phyloP scores from a whole-genome alignment of 35 echinoderm and acorn worm genomes.

The Diadema setosum region DNA sequence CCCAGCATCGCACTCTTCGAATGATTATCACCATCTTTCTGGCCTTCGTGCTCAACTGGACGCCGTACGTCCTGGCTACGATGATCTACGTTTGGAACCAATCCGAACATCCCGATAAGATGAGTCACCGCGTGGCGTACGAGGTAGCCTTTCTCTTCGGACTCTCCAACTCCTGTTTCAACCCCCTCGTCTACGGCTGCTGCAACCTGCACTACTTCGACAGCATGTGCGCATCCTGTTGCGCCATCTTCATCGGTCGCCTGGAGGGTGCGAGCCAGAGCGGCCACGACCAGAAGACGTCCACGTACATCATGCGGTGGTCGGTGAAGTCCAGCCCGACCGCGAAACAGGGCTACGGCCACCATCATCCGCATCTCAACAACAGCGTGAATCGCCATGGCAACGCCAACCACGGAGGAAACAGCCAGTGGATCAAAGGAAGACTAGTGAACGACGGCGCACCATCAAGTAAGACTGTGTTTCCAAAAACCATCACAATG shows the following conservation, averaged over 20 bases:
- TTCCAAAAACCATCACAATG: not conserved
- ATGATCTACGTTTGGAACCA: constrained; percentile 30
- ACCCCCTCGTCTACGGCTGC: constrained; percentile 83
- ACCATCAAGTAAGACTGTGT: not conserved
- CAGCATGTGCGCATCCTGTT: constrained; percentile 38
- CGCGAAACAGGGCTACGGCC: not conserved
- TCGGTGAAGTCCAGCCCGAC: constrained; percentile 7
- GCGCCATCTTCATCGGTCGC: not conserved
- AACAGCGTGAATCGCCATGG: constrained; percentile 1
- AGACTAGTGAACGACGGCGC: not conserved
- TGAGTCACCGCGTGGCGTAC: not conserved
- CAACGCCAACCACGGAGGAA: not conserved
- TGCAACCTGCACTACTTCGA: constrained; percentile 76
- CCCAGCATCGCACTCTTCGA: constrained; percentile 70
- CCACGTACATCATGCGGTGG: constrained; percentile 47
- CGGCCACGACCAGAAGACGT: constrained; percentile 38
- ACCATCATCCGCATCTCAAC: constrained; percentile 6
- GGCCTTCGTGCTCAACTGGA: constrained; percentile 84
- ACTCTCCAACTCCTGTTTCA: constrained; percentile 90
- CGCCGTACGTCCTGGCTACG: constrained; percentile 53
- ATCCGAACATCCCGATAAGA: not conserved
- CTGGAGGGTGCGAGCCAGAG: not conserved
- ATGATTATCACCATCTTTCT: constrained; percentile 81
- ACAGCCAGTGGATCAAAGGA: constrained; percentile 23
- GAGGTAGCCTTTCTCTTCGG: constrained; percentile 57